Evolutionary conservation across 2,888 invertebrate species (phyloP).

Genomic region (Troides oblongomaculatus): DNA sequence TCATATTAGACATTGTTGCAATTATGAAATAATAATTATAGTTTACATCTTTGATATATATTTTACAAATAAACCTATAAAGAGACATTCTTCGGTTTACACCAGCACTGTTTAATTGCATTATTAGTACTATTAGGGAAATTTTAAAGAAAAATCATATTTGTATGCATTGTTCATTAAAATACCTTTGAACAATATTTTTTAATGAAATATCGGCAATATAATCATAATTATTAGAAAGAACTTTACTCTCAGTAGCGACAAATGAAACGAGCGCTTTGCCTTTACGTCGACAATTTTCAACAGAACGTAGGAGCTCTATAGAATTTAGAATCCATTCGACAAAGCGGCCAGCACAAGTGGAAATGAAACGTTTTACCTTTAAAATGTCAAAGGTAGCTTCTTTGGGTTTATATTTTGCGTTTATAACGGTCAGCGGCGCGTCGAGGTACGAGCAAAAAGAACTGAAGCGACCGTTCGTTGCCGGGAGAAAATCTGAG

Average conservation of each 20-base stretch:
- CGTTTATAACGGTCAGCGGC: constrained; percentile 76
- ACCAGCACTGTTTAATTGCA: no score
- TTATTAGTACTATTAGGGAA: no score
- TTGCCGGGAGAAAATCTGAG: constrained; percentile 77
- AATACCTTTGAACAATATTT: no score
- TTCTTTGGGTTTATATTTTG: constrained; percentile 79
- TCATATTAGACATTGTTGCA: no score
- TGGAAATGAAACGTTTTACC: constrained; percentile 72
- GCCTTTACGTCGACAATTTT: constrained; percentile 31
- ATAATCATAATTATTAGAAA: background rate
- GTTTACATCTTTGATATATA: no score
- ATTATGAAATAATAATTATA: no score
- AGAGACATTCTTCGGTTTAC: no score
- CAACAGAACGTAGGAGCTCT: constrained; percentile 46
- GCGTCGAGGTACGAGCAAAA: constrained; percentile 71
- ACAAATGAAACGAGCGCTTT: constrained; percentile 30
- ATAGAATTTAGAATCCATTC: constrained; percentile 54
- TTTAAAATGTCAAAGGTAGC: constrained; percentile 77
- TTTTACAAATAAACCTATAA: no score
- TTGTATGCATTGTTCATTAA: no score
- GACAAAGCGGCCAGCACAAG: constrained; percentile 59
- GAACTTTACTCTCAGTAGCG: background rate
- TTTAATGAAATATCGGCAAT: background rate
- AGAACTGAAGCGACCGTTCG: constrained; percentile 62
- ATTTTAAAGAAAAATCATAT: no score